Conservation (phyloP, 2,797 vertebrate genomes). For the Acipenser oxyrinchus region DNA sequence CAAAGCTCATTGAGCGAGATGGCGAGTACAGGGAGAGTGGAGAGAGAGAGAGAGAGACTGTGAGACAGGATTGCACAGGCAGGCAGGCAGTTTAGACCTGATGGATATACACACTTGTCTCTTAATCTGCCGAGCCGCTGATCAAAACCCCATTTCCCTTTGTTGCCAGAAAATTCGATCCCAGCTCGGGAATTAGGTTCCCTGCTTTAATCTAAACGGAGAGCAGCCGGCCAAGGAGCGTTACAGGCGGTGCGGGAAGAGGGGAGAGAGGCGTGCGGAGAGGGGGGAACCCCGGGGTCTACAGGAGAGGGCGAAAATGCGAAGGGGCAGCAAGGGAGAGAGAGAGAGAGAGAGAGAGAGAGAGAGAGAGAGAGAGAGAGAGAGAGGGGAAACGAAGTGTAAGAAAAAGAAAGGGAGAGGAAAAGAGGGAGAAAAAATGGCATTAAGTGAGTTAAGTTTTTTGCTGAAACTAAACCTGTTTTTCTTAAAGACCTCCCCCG, state of each 20-base stretch:
- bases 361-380: constrained; percentile 19
- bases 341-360: constrained; percentile 13
- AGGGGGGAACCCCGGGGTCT: too few species aligned
- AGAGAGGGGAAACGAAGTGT: constrained; percentile 14
- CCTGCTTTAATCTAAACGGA: constrained; percentile 93
- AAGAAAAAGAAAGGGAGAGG: constrained; percentile 4
- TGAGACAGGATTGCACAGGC: constrained; percentile 28
- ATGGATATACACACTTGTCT: constrained; percentile 94
- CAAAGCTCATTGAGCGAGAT: constrained; percentile 20
- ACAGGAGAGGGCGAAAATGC: constrained; percentile 4
- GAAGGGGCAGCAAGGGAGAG: constrained; percentile 2
- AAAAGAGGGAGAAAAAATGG: constrained; percentile 12
- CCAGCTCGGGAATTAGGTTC: constrained; percentile 96
- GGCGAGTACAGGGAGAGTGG: constrained; percentile 8
- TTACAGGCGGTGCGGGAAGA: not conserved
- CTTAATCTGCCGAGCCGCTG: constrained; percentile 95
- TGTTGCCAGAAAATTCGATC: constrained; percentile 98
- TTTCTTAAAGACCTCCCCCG: too few species aligned
- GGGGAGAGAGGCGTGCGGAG: too few species aligned
- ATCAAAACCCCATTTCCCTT: constrained; percentile 99
- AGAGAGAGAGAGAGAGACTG: not conserved
- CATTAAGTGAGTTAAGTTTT: too few species aligned
- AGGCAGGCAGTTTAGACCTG: constrained; percentile 62
- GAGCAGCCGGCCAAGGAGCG: constrained; percentile 49
- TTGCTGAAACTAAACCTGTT: too few species aligned